phyloP scores from a whole-genome alignment of 2,797 vertebrate species.

The Sebastes diploproa region DNA sequence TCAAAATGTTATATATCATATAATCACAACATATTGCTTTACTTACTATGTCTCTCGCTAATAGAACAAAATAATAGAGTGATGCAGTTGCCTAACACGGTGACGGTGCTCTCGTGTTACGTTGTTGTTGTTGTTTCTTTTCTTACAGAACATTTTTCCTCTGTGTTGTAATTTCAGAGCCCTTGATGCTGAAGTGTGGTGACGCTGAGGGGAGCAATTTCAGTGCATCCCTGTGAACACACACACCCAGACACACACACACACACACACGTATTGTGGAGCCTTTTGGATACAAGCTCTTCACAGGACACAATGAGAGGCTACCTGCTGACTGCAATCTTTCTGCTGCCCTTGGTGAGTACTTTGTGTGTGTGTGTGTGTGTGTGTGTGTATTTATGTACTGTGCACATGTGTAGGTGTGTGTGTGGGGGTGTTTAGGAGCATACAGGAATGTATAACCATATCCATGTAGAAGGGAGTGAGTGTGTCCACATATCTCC shows the following conservation, averaged over 20 bases:
- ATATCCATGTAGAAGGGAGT: background rate
- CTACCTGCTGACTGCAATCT: constrained; percentile 70
- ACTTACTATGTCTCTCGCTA: background rate
- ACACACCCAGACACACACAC: constrained; percentile 10
- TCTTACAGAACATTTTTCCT: constrained; percentile 14
- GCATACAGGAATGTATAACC: background rate
- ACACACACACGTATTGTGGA: background rate
- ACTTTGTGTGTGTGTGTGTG: constrained; percentile 1
- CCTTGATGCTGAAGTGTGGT: constrained; percentile 53
- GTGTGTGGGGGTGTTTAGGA: background rate
- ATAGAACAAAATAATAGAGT: background rate
- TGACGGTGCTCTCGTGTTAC: background rate
- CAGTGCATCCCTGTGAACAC: constrained; percentile 52
- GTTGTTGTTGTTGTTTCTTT: constrained; percentile 10
- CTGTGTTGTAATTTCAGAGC: constrained; percentile 63
- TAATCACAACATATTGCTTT: background rate
- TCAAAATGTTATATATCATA: background rate
- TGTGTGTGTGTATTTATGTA: constrained; percentile 6
- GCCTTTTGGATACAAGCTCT: constrained; percentile 24
- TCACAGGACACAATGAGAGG: constrained; percentile 69
- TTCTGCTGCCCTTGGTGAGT: constrained; percentile 79
- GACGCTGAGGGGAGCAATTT: constrained; percentile 44
- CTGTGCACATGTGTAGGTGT: constrained; percentile 3
- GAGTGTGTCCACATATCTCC: background rate
- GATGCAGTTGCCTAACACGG: background rate